phyloP scores from a whole-genome alignment of 2,797 vertebrate genomes.

The Coluber constrictor region DNA sequence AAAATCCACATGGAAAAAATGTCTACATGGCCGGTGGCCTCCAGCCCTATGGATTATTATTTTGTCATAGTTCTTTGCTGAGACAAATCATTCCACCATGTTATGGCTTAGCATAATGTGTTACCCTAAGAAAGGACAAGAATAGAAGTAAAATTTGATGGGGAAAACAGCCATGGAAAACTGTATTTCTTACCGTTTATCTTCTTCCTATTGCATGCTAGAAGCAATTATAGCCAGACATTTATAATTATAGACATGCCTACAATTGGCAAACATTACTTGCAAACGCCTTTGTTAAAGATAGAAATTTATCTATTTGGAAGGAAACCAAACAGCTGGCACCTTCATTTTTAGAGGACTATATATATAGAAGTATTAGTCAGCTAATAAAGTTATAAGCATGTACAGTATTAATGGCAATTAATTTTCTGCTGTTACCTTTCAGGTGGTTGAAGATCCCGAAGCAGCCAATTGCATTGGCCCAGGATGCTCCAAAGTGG shows the following conservation, averaged over 20 bases:
- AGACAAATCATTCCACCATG: neutral
- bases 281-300: neutral
- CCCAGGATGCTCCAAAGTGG: conserved; percentile 81
- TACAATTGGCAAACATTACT: neutral
- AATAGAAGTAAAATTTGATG: neutral
- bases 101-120: neutral
- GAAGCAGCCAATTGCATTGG: conserved; percentile 84
- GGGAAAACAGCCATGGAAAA: neutral
- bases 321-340: neutral
- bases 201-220: neutral
- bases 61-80: neutral
- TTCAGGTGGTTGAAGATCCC: conserved; percentile 67
- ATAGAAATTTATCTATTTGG: neutral
- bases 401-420: neutral
- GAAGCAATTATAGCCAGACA: neutral
- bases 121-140: neutral
- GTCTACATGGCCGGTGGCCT: neutral
- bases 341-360: neutral
- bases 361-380: neutral
- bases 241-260: neutral
- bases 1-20: neutral
- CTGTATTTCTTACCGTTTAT: neutral
- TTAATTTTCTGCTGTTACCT: neutral
- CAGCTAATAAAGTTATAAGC: neutral
- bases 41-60: neutral